Conservation (phyloP, 2,888 invertebrate genomes). For the Thumatha senex region DNA sequence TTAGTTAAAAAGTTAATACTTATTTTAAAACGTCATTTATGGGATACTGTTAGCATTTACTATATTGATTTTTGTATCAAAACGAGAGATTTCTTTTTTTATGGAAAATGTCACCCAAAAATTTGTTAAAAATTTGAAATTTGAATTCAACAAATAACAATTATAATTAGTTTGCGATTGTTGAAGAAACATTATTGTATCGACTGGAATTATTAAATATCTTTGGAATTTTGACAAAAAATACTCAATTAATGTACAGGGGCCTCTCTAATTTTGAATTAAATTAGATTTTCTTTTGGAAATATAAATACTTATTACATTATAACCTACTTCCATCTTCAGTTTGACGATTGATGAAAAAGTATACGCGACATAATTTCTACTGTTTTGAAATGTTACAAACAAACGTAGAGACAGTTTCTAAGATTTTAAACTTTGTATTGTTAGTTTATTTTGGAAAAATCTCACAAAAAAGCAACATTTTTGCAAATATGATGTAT, state of each 20-base stretch:
- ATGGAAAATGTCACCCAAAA: too few species aligned
- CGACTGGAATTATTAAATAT: constrained; percentile 6
- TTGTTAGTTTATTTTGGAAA: too few species aligned
- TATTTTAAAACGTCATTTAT: too few species aligned
- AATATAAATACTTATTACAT: constrained; percentile 32
- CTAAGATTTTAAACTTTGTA: constrained; percentile 44
- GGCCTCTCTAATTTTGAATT: constrained; percentile 38
- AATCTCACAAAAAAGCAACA: too few species aligned
- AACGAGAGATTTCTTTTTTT: too few species aligned
- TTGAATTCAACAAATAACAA: too few species aligned
- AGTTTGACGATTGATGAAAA: constrained; percentile 62
- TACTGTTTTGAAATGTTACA: constrained; percentile 29
- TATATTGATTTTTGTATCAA: too few species aligned
- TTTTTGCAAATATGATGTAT: too few species aligned
- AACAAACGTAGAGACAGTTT: constrained; percentile 37
- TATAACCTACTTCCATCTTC: constrained; percentile 45
- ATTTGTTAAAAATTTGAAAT: too few species aligned
- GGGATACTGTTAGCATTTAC: too few species aligned
- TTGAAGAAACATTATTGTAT: too few species aligned
- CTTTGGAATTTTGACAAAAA: constrained; percentile 21
- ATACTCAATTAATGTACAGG: constrained; percentile 20
- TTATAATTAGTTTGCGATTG: too few species aligned
- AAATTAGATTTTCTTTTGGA: constrained; percentile 41
- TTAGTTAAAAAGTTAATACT: background rate
- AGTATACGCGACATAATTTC: constrained; percentile 12